Percentiles rank a stretch among this genome's conserved stretches.
Evolutionary conservation across 2,113 vertebrate genomes (phyloP).

Genomic region (Gasterosteus nipponicus): DNA sequence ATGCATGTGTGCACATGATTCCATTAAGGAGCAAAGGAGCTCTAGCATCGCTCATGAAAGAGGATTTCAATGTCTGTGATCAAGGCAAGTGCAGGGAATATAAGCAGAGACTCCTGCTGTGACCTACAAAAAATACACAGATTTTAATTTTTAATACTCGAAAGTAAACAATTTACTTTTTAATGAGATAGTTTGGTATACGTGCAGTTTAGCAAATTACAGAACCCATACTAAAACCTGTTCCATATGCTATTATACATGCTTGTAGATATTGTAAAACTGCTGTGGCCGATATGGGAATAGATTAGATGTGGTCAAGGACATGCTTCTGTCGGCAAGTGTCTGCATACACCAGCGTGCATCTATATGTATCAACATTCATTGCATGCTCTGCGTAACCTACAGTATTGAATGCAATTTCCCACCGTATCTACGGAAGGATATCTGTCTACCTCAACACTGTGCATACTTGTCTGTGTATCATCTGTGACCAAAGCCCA

Average conservation of each 20-base stretch:
- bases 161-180: constrained; percentile 55
- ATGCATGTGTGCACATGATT: constrained; percentile 45
- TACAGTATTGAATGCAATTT: background rate
- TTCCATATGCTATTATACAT: background rate
- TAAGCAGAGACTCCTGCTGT: constrained; percentile 44
- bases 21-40: constrained; percentile 38
- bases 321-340: constrained; percentile 9
- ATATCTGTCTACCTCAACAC: background rate
- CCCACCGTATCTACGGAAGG: background rate
- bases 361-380: constrained; percentile 14
- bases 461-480: constrained; percentile 1
- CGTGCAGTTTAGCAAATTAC: background rate
- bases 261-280: constrained; percentile 8
- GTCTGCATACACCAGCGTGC: background rate
- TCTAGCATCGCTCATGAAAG: constrained; percentile 33
- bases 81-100: constrained; percentile 46
- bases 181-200: constrained; percentile 42
- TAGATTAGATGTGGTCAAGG: constrained; percentile 14
- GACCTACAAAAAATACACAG: constrained; percentile 56
- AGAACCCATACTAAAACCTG: background rate
- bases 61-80: constrained; percentile 60
- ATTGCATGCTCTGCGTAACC: background rate
- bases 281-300: background rate
- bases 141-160: constrained; percentile 62
- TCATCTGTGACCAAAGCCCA: constrained; percentile 11